phyloP scores from a whole-genome alignment of 2,888 invertebrate species.

The Heliconius charithonia region DNA sequence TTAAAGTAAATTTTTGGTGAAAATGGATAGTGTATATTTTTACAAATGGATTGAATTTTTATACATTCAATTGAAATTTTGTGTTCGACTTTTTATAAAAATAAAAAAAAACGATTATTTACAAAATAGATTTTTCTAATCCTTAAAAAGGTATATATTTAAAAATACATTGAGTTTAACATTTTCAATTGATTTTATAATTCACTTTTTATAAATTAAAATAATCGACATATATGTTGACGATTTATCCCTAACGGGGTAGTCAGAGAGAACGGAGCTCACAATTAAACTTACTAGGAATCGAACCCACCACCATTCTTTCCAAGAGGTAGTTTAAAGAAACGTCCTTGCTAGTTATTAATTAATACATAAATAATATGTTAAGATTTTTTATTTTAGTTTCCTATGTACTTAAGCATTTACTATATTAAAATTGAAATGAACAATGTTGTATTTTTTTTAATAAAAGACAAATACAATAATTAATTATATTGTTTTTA shows the following conservation, averaged over 20 bases:
- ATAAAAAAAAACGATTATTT: neutral
- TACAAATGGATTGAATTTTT: neutral
- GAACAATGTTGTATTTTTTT: slow-evolving; percentile 11
- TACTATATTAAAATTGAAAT: neutral
- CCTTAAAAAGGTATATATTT: neutral
- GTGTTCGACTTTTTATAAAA: neutral
- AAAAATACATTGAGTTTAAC: neutral
- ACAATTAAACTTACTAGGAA: too few species aligned
- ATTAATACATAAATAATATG: neutral
- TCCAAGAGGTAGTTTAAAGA: neutral
- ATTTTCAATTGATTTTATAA: too few species aligned
- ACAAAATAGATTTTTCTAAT: neutral
- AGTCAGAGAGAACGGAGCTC: too few species aligned
- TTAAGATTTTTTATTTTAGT: neutral
- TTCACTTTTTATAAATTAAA: too few species aligned
- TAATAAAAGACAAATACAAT: neutral
- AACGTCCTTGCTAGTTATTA: slow-evolving; percentile 5
- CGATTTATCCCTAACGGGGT: too few species aligned
- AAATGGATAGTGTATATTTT: too few species aligned
- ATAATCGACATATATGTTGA: too few species aligned
- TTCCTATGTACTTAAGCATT: slow-evolving; percentile 14
- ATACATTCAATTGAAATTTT: neutral
- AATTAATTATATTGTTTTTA: neutral
- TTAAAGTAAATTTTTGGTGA: neutral
- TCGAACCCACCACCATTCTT: neutral